Base-by-base conservation (phyloP, 2,888 invertebrate species). In the Trichopoda pennipes region DNA sequence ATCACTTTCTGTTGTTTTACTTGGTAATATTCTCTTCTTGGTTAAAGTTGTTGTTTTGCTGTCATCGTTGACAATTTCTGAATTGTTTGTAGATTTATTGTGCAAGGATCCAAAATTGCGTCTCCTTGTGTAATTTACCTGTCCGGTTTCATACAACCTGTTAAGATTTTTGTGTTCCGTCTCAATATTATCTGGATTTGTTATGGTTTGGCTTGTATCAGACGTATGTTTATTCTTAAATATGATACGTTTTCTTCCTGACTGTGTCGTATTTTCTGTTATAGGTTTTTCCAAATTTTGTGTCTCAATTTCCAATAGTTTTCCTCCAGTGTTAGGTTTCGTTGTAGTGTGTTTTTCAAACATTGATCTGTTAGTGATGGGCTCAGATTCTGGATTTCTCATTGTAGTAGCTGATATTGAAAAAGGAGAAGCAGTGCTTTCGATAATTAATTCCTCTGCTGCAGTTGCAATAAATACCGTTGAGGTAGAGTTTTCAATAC, bases 181-280 rank as follows among this genome's bases (percentile, higher is more conserved):
- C 7, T 32, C 12, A 32, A 12, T 28, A 17, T 3, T 42, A 19
- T 28, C 28, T 28, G 49, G 49, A 12, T 28, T 56, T n/a, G 35
- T 8, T 38, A 7, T 12, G 10, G 38, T 21, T 42, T 63, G 23
- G 44, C 6, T 44, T 16, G 44, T 0, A 16, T 1, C 3, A 44
- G 44, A n/a, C 2, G 44, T 28, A 8, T 28, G 16, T 44, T 44
- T n/a, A 2, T 38, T 38, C 16, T 0, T n/a, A 2, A 44, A 6
- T 44, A 44, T 6, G 3, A 12, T 7, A 38, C 85, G 86, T 8
- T 84, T 83, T 2, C 63, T 81, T 0, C 85, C 72, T 21, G 83
- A 17, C 12, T 35, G 23, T 1, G 86, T 85, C 6, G 81, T 78
- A 17, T 42, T 44, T 55, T 63, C 44, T 2, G 28, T 64, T 56